These are phyloP conservation scores for Podabrus alpinus DNA, from an alignment of 2,888 invertebrate genomes.

Conservation along the genomic window DNA sequence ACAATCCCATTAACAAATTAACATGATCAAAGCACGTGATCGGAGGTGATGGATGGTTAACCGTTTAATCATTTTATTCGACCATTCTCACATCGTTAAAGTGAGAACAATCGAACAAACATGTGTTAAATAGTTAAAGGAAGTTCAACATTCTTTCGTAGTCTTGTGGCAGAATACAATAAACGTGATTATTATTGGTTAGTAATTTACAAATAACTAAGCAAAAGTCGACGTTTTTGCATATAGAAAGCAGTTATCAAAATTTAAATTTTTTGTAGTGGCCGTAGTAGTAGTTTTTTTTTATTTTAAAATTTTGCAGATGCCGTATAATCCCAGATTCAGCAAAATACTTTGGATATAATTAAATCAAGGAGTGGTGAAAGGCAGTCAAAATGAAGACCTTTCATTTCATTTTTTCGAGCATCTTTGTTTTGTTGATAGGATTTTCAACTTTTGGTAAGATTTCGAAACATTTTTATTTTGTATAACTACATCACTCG, in stretches of 20 bases:
- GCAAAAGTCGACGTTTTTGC: background rate
- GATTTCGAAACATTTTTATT: background rate
- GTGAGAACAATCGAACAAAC: background rate
- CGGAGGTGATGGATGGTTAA: background rate
- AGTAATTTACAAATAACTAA: background rate
- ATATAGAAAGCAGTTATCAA: background rate
- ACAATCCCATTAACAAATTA: background rate
- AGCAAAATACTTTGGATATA: background rate
- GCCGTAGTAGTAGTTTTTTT: background rate
- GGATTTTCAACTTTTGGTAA: background rate
- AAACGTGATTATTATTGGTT: background rate
- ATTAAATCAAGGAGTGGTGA: background rate
- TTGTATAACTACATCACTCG: too few species aligned
- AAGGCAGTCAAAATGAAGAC: background rate
- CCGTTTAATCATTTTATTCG: background rate
- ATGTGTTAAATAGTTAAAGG: background rate
- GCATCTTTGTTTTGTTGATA: background rate
- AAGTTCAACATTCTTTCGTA: background rate
- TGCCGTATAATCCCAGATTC: background rate
- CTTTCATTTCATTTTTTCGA: background rate
- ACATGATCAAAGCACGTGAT: background rate
- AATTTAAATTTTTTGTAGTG: background rate
- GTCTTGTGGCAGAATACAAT: background rate
- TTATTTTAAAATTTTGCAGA: background rate
- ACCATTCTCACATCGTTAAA: background rate